Evolutionary conservation across 1,140 invertebrate species (phyloP).

Genomic region (Eurytemora carolleeae): DNA sequence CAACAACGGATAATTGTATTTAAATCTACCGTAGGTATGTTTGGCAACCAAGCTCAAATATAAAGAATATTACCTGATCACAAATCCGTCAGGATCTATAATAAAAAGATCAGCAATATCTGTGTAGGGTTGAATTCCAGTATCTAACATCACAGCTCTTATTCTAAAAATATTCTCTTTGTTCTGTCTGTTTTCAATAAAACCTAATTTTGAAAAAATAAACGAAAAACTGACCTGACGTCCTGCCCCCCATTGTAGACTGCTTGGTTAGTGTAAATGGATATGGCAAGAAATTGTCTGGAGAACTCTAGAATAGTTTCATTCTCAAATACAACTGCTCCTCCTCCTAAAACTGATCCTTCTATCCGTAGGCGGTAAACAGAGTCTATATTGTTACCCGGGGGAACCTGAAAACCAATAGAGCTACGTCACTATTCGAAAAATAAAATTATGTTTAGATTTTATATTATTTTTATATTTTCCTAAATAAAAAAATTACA

Average conservation of each 20-base stretch:
- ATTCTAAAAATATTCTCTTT: no score
- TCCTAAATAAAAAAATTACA: no score
- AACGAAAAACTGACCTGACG: not conserved
- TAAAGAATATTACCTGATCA: no score
- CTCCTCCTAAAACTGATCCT: slow-evolving; percentile 24
- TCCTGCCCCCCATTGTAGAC: slow-evolving; percentile 26
- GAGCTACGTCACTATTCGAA: no score
- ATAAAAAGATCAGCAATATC: slow-evolving; percentile 8
- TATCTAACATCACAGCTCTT: slow-evolving; percentile 6
- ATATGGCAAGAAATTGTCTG: slow-evolving; percentile 28
- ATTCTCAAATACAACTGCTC: slow-evolving; percentile 25
- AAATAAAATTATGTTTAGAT: no score
- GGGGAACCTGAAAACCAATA: not conserved
- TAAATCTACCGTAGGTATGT: no score
- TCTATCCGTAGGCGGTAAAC: slow-evolving; percentile 27
- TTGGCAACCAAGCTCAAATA: no score
- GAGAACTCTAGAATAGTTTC: slow-evolving; percentile 25
- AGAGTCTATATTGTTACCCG: slow-evolving; percentile 19
- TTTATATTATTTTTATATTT: no score
- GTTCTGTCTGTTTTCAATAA: no score
- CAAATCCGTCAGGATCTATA: slow-evolving; percentile 8
- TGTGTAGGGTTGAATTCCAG: slow-evolving; percentile 5
- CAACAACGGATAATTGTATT: no score
- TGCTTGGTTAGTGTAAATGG: slow-evolving; percentile 29
- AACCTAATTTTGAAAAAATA: no score